Evolutionary conservation across 1,140 invertebrate genomes (phyloP).

Genomic region (Macrobrachium rosenbergii): DNA sequence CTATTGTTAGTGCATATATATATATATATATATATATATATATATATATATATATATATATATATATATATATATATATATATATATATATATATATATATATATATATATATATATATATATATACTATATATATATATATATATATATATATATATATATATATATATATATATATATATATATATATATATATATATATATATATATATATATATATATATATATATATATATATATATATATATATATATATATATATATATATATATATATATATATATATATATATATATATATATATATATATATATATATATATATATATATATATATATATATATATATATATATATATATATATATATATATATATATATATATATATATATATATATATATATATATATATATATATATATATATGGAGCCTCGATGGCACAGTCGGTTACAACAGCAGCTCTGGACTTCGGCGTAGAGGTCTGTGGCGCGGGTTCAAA

Average conservation of each 20-base stretch:
- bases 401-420: neutral
- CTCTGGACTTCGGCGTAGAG: no score
- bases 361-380: slow-evolving; percentile 9
- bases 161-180: slow-evolving; percentile 46
- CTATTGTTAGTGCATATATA: neutral
- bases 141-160: slow-evolving; percentile 46
- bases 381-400: neutral
- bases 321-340: slow-evolving; percentile 46
- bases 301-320: slow-evolving; percentile 46
- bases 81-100: neutral
- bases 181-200: slow-evolving; percentile 46
- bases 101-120: neutral
- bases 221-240: neutral
- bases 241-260: neutral
- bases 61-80: slow-evolving; percentile 8
- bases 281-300: slow-evolving; percentile 45
- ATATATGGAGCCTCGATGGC: no score
- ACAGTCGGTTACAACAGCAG: no score
- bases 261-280: neutral
- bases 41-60: slow-evolving; percentile 31
- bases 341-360: slow-evolving; percentile 44
- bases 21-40: slow-evolving; percentile 6
- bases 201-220: slow-evolving; percentile 25
- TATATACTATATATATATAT: slow-evolving; percentile 36
- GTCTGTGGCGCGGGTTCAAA: no score